Percentiles rank a stretch among this genome's conserved stretches.
These are phyloP conservation scores for Portevinia maculata DNA, from an alignment of 2,888 invertebrate genomes.

Conservation along the genomic window DNA sequence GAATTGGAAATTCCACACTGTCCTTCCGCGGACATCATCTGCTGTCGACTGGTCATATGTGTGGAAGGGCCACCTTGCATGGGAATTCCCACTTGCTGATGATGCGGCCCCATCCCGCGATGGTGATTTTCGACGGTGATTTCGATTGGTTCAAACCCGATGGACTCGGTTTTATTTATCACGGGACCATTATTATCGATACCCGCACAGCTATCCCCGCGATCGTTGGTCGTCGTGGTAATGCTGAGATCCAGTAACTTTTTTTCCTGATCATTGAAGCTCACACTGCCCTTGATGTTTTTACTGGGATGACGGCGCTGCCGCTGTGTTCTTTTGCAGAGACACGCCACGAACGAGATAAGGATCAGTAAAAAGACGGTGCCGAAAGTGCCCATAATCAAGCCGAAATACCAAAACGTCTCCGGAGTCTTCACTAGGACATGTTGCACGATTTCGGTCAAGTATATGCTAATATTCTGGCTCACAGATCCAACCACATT, in stretches of 20 bases:
- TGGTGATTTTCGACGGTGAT: constrained; percentile 85
- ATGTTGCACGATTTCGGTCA: constrained; percentile 86
- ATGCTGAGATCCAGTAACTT: constrained; percentile 92
- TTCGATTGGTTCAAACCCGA: constrained; percentile 86
- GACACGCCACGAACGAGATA: constrained; percentile 86
- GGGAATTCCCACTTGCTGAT: constrained; percentile 70
- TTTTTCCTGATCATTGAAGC: constrained; percentile 94
- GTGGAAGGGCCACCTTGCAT: constrained; percentile 47
- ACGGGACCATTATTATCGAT: constrained; percentile 85
- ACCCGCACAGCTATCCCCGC: constrained; percentile 86
- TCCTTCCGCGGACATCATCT: constrained; percentile 79
- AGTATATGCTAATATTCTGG: constrained; percentile 85
- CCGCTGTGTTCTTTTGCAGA: constrained; percentile 83
- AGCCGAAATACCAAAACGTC: constrained; percentile 89
- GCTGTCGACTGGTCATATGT: constrained; percentile 75
- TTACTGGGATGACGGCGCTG: constrained; percentile 85
- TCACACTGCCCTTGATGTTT: constrained; percentile 90
- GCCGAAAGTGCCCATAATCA: constrained; percentile 88
- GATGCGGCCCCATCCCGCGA: constrained; percentile 76
- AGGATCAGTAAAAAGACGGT: constrained; percentile 86
- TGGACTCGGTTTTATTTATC: constrained; percentile 83
- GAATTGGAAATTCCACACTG: constrained; percentile 80
- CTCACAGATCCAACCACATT: constrained; percentile 83
- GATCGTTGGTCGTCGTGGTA: constrained; percentile 87
- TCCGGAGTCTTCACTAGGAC: constrained; percentile 86